A percentile compares a stretch with the other conserved stretches of the same genome.
Evolutionary conservation across 2,888 invertebrate genomes (phyloP).

Genomic region (Ditylenchus weischeri): DNA sequence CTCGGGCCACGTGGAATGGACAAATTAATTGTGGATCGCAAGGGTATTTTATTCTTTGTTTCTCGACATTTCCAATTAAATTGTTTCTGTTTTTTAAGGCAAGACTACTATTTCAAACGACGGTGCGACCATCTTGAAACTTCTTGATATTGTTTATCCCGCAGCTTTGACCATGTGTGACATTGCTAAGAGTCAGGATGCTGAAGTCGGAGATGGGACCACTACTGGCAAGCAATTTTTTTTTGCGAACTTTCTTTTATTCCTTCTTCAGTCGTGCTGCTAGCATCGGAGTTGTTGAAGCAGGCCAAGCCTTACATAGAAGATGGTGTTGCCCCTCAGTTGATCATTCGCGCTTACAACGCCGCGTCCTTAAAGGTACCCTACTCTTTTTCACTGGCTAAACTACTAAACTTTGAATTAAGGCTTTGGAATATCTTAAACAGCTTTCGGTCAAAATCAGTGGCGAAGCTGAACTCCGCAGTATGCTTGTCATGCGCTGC

Average conservation of each 20-base stretch:
- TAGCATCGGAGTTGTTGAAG: constrained; percentile 91
- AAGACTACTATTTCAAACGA: constrained; percentile 97
- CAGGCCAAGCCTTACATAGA: constrained; percentile 89
- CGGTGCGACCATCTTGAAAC: no score
- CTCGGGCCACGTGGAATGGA: no score
- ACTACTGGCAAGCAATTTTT: constrained; percentile 67
- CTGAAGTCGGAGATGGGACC: constrained; percentile 98
- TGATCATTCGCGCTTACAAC: constrained; percentile 83
- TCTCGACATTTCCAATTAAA: no score
- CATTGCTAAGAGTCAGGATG: no score
- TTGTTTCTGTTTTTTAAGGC: constrained; percentile 36
- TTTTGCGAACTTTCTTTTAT: no score
- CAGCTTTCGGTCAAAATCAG: constrained; percentile 71
- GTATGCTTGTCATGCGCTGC: constrained; percentile 75
- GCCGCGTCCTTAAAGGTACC: constrained; percentile 74
- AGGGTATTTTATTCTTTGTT: no score
- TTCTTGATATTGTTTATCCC: no score
- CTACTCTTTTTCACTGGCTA: background rate
- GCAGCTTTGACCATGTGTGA: no score
- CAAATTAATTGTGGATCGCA: constrained; percentile 81
- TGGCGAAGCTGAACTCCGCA: constrained; percentile 59
- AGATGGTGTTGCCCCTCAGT: constrained; percentile 88
- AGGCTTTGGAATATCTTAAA: constrained; percentile 76
- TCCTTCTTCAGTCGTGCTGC: constrained; percentile 75
- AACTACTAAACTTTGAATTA: constrained; percentile 28